Evolutionary conservation across 2,797 vertebrate genomes (phyloP).

Genomic region (Lophura swinhoii): DNA sequence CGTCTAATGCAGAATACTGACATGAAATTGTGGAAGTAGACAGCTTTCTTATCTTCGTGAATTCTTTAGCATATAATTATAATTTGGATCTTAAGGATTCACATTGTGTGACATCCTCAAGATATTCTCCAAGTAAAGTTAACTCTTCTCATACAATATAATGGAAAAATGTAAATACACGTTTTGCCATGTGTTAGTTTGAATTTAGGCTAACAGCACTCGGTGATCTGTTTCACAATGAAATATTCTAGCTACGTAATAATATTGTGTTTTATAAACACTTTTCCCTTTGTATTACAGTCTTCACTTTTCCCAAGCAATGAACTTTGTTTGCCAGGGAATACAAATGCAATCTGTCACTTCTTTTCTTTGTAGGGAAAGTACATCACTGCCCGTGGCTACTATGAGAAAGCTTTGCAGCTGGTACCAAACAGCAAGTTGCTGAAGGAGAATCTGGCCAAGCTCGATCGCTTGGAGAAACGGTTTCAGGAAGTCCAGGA

Average conservation of each 20-base stretch:
- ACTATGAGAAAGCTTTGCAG: slow-evolving; percentile 90
- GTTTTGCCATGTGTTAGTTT: background rate
- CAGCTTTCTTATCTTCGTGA: slow-evolving; percentile 8
- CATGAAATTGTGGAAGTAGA: slow-evolving; percentile 38
- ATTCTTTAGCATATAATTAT: slow-evolving; percentile 53
- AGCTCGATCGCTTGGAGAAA: slow-evolving; percentile 93
- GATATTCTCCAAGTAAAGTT: background rate
- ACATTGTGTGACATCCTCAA: background rate
- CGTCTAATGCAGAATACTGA: slow-evolving; percentile 1
- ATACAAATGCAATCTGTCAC: background rate
- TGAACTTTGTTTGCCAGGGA: background rate
- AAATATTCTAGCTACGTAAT: background rate
- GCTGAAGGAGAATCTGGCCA: slow-evolving; percentile 94
- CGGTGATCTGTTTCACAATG: background rate
- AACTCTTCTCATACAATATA: background rate
- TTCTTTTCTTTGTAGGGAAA: slow-evolving; percentile 84
- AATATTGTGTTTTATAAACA: background rate
- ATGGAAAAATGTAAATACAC: background rate
- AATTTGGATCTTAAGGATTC: slow-evolving; percentile 4
- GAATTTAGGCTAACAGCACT: background rate
- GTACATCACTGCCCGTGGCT: slow-evolving; percentile 89
- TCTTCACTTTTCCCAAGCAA: background rate
- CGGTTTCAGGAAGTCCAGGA: slow-evolving; percentile 83
- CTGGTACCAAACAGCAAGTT: slow-evolving; percentile 92
- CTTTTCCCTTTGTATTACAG: background rate